These are phyloP conservation scores for Podarcis lilfordi DNA, from an alignment of 2,797 vertebrate species.

Conservation along the genomic window DNA sequence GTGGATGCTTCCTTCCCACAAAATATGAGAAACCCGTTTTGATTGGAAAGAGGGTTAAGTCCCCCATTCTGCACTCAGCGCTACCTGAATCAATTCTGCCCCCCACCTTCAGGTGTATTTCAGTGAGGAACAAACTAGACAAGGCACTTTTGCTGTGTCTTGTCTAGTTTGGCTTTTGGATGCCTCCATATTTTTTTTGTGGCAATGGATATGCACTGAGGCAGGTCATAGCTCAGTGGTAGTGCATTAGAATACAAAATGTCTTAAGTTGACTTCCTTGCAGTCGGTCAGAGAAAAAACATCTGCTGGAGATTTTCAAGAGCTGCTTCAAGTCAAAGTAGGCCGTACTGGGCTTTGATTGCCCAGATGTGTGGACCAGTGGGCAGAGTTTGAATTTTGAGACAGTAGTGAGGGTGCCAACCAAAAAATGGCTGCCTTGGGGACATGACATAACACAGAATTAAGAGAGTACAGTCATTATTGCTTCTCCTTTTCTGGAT, in stretches of 20 bases:
- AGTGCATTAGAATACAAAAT: neutral
- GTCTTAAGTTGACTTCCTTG: neutral
- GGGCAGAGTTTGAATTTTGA: no score
- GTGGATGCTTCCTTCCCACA: neutral
- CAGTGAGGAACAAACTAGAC: neutral
- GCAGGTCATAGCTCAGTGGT: neutral
- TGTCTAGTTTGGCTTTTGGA: neutral
- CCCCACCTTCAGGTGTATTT: neutral
- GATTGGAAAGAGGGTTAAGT: neutral
- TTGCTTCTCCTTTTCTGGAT: no score
- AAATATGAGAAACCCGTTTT: rapidly evolving
- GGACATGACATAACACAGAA: no score
- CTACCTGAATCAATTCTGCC: neutral
- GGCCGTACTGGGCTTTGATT: neutral
- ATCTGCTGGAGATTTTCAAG: neutral
- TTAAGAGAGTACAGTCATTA: no score
- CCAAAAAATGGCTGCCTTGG: no score
- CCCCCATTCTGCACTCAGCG: no score
- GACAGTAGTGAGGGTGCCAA: no score
- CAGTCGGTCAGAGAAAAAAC: neutral
- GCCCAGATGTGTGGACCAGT: neutral
- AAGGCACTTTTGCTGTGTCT: neutral
- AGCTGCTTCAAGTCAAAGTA: neutral
- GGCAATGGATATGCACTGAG: neutral
- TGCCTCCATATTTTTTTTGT: neutral